A percentile compares a stretch with the other conserved stretches of the same genome.
Conservation (phyloP, 53 echinoderm and acorn worm genomes). For the Stichopus horrens region DNA sequence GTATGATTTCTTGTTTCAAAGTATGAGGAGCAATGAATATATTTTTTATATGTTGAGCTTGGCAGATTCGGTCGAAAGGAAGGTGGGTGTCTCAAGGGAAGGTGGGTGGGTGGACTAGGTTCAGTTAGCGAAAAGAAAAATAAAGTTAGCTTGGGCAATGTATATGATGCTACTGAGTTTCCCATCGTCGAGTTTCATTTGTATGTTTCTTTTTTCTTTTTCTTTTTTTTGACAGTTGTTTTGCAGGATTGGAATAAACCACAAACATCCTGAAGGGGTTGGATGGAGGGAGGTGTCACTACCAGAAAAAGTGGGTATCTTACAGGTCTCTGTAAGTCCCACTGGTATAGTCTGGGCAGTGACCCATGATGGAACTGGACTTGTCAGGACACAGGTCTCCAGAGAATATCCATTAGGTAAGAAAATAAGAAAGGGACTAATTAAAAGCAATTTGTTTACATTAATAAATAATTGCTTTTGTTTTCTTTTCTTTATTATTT, state of each 20-base stretch:
- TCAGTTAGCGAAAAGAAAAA: too few species aligned
- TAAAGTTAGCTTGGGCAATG: too few species aligned
- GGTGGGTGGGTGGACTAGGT: too few species aligned
- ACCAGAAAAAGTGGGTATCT: constrained; percentile 70
- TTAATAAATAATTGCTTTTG: background rate
- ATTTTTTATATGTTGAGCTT: too few species aligned
- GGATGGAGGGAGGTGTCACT: constrained; percentile 84
- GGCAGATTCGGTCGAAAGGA: too few species aligned
- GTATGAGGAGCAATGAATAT: too few species aligned
- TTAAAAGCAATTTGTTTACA: background rate
- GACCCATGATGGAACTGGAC: constrained; percentile 87
- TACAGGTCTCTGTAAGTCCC: constrained; percentile 84
- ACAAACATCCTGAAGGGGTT: constrained; percentile 86
- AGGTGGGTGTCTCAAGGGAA: too few species aligned
- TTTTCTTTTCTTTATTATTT: background rate
- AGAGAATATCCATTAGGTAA: constrained; percentile 88
- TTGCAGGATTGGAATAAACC: constrained; percentile 73
- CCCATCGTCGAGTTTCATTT: too few species aligned
- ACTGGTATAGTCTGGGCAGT: constrained; percentile 94
- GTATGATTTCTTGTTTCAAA: too few species aligned
- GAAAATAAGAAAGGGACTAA: background rate
- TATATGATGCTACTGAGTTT: too few species aligned
- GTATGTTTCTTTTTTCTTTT: background rate
- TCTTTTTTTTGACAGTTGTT: constrained; percentile 66
- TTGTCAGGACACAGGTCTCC: constrained; percentile 80